A percentile compares a stretch with the other conserved stretches of the same genome.
These are phyloP conservation scores for Porites lobata DNA, from an alignment of 92 coral and sea anemone genomes.

Conservation along the genomic window DNA sequence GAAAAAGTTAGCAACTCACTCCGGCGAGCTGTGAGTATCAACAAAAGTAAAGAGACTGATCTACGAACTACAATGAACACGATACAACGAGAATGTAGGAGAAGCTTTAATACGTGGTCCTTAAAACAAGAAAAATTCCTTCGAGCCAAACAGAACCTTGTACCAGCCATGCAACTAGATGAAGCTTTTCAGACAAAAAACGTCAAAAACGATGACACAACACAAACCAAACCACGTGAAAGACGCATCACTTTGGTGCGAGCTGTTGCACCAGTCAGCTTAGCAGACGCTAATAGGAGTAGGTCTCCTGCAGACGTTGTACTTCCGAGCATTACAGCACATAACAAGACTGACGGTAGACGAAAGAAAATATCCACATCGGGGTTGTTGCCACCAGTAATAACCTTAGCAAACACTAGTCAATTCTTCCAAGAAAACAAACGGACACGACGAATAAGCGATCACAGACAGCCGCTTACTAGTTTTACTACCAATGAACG, in stretches of 20 bases:
- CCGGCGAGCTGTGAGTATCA: constrained; percentile 89
- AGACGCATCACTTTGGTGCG: constrained; percentile 56
- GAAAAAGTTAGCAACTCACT: constrained; percentile 89
- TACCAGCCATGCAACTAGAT: constrained; percentile 56
- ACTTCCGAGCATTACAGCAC: neutral
- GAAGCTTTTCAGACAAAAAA: constrained; percentile 1
- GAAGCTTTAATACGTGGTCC: constrained; percentile 85
- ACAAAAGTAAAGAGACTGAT: constrained; percentile 86
- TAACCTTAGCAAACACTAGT: constrained; percentile 41
- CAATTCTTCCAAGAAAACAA: constrained; percentile 28
- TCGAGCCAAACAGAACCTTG: constrained; percentile 79
- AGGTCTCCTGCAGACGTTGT: constrained; percentile 36
- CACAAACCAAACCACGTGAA: neutral
- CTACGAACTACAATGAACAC: constrained; percentile 82
- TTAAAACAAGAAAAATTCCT: constrained; percentile 87
- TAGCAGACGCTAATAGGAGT: constrained; percentile 28
- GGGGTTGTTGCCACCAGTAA: constrained; percentile 19
- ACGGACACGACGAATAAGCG: constrained; percentile 18
- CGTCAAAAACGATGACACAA: constrained; percentile 1
- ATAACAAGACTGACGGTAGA: neutral
- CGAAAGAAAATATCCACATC: constrained; percentile 6
- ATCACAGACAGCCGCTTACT: constrained; percentile 8
- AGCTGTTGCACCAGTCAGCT: constrained; percentile 54
- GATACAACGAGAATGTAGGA: constrained; percentile 80
- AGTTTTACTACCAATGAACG: neutral